These are phyloP conservation scores for Rhagonycha lutea DNA, from an alignment of 2,888 invertebrate species.

Conservation along the genomic window DNA sequence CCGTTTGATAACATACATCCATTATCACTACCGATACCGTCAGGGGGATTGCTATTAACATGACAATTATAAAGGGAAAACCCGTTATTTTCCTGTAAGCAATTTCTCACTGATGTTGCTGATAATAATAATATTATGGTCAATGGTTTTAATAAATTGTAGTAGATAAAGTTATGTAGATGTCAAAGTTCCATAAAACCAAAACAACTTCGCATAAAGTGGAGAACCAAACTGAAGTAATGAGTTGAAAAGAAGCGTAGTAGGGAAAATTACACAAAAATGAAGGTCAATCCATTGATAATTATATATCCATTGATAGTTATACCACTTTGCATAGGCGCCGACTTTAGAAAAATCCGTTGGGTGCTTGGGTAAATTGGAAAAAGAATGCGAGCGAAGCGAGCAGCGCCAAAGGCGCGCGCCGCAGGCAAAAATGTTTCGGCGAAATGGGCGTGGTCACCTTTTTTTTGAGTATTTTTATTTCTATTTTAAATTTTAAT, in stretches of 20 bases:
- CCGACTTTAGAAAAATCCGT: too few species aligned
- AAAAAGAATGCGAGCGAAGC: too few species aligned
- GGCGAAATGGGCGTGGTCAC: too few species aligned
- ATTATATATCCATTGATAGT: too few species aligned
- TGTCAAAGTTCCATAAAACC: slow-evolving; percentile 30
- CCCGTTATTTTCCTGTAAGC: slow-evolving; percentile 17
- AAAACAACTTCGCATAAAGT: background rate
- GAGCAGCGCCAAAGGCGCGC: too few species aligned
- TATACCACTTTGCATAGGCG: too few species aligned
- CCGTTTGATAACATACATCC: slow-evolving; percentile 5
- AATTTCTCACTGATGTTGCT: slow-evolving; percentile 25
- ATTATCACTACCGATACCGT: slow-evolving; percentile 18
- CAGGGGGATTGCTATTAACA: slow-evolving; percentile 29
- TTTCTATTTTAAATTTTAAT: too few species aligned
- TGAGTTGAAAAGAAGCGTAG: slow-evolving; percentile 21
- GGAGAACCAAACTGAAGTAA: background rate
- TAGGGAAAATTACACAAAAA: slow-evolving; percentile 30
- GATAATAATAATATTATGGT: slow-evolving; percentile 15
- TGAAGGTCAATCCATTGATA: slow-evolving; percentile 14
- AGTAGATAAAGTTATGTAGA: slow-evolving; percentile 36
- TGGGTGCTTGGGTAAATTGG: too few species aligned
- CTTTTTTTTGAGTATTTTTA: too few species aligned
- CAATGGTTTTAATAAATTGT: slow-evolving; percentile 31
- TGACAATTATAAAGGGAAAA: slow-evolving; percentile 29
- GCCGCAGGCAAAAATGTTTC: too few species aligned